Evolutionary conservation across 2,888 invertebrate species (phyloP), one percentile per base, ranked within the genome.

Genomic region (Polydrusus cervinus): DNA sequence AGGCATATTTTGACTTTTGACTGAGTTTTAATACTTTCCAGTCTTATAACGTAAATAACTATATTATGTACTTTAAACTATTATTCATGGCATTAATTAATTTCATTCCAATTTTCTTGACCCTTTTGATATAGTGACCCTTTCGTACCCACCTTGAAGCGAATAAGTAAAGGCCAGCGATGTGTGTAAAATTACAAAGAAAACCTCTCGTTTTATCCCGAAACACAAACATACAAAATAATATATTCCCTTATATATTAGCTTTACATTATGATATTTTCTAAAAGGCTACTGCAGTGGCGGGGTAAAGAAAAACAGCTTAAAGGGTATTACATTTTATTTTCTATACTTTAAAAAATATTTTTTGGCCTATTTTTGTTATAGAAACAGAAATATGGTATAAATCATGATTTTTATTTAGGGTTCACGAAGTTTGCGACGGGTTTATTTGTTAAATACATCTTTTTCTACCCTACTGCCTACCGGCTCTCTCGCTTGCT

Each of bases 121-220:
- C 38, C 57, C 14, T 18, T 60, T 38, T 38, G 38, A 60, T 16
- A 60, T n/a, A 34, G 13, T 25, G 2, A 8, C 25, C 14, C 16
- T 38, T 16, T 8, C 13, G 3, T 18, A 38, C 14, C 57, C 11
- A 38, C 14, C 57, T 60, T 16, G 3, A 16, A 60, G 16, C 38
- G 8, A 16, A 11, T 34, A 60, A 9, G 40, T 38, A 11, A 40
- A 38, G 18, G 18, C 38, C 57, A 38, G 34, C 57, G 34, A 60
- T 18, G 57, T 60, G 57, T 60, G 9, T 38, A 40, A 60, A 60
- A 60, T 60, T 38, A 38, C 57, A 60, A 60, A 60, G 57, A 60
- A 60, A 60, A 38, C 11, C 30, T 34, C 14, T 55, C 55, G 55
- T 34, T 55, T 34, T 14, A 55, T 53, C 53, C 53, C 34, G 34